Evolutionary conservation across 2,797 vertebrate species (phyloP), one percentile per base, ranked within the genome.

Genomic region (Protonibea diacanthus): DNA sequence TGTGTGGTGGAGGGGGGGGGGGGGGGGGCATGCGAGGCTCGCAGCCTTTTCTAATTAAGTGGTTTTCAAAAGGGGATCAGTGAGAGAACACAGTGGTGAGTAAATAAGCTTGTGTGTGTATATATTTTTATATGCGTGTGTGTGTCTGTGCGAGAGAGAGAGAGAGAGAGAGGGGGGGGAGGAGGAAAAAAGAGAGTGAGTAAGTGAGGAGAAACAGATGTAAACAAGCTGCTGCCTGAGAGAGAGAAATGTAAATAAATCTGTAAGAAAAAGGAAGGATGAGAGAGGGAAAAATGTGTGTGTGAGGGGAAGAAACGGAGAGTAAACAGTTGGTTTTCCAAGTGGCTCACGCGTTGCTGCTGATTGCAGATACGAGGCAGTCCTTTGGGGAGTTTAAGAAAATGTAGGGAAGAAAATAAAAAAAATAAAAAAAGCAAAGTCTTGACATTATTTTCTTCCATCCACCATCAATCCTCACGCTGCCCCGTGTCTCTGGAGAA

Each of bases 41-140:
- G 42, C 78, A 86, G 90, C 78, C 82, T 83, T 91, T 90, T 90
- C 63, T 89, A 91, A 92, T 94, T 87, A 92, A 92, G 84, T 78
- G 80, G 62, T 88, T 91, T 88, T 90, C 77, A 84, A 88, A 90
- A 89, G 67, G 80, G 71, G 83, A 87, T 91, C 86, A 89, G 79
- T 80, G 74, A 80, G 15, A 48, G 65, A 84, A 85, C 89, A 81
- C 33, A 47, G 83, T 78, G 71, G 61, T 83, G 74, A 84, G 88
- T 83, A 86, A 90, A 89, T 90, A 88, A 83, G 70, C 81, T 76
- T 78, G 67, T 78, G 70, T 85, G 56, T 84, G 49, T 70, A 45
- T 70, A 44, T 64, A 38, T 38, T 2, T 38, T 9, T 38, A 38
- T 72, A 45, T 70, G 29, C 6, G 29, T 33, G 8, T 33, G 33